Conservation (phyloP, 2,113 vertebrate species). For the Cnemophilus loriae region DNA sequence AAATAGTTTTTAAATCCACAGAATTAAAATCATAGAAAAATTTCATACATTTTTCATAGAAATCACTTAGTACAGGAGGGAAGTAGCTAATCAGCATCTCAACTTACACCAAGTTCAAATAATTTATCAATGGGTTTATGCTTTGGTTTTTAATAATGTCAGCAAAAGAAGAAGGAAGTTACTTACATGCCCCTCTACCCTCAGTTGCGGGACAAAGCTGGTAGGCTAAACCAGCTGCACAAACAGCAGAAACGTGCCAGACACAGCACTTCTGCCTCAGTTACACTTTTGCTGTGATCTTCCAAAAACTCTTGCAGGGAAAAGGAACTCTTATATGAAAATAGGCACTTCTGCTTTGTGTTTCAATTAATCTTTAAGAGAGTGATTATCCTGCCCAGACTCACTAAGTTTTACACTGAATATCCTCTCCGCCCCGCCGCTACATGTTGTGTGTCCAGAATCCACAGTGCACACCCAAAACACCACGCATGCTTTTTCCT, state of each 20-base stretch:
- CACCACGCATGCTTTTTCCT: rapidly evolving
- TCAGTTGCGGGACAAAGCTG: background rate
- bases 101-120: background rate
- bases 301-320: background rate
- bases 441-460: rapidly evolving
- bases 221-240: background rate
- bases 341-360: background rate
- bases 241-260: background rate
- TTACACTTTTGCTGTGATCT: background rate
- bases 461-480: background rate
- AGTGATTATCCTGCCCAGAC: background rate
- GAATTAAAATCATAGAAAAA: background rate
- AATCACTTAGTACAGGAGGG: background rate
- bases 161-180: background rate
- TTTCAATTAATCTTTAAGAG: background rate
- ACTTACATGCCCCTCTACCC: rapidly evolving
- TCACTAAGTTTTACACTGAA: no score
- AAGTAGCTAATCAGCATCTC: background rate
- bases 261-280: background rate
- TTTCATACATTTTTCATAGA: background rate
- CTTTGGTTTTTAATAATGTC: background rate
- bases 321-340: background rate
- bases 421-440: background rate
- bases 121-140: background rate
- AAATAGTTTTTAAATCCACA: background rate